Base-by-base conservation (phyloP, 2,888 invertebrate species). In the Salpingus planirostris region DNA sequence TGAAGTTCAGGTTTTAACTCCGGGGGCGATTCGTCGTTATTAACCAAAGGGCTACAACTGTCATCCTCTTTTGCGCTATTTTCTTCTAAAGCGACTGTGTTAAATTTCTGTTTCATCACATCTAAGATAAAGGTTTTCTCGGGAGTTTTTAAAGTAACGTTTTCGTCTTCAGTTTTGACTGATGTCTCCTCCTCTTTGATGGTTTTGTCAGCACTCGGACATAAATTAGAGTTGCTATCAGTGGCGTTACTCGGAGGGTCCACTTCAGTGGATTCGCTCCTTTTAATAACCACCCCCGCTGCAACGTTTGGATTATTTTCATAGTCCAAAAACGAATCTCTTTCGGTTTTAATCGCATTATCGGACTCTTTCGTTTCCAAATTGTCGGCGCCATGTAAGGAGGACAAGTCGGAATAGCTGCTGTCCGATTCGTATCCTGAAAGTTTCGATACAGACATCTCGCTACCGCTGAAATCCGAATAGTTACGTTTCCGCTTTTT, bases 351-450 rank as follows among this genome's bases (percentile, higher is more conserved):
- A 13, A 27, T 39, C 29, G 8, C 24, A 27, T 29, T 26, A 29
- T 43, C 45, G 14, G 32, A 23, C 13, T 45, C 47, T 33, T 46
- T 47, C 3, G 26, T 13, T 28, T 58, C 58, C 11, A 38, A 33
- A 33, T 41, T 47, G 40, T 62, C 60, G 22, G 53, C 50, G 24
- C 57, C 56, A 29, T 56, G 55, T 15, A 60, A 38, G 4, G 61
- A 60, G 11, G 59, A 55, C 33, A 70, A 57, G 58, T 76, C 76
- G 38, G 70, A 72, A 55, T 71, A 68, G 59, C 76, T 76, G 47
- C 75, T 60, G 52, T 77, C 76, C n/a, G 75, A 75, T 57, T 76
- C 76, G 50, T 76, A 64, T 11, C 60, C 76, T 31, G 75, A 76
- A 51, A 71, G 65, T 57, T 76, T 76, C 24, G 74, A 74, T 48